A percentile compares a stretch with the other conserved stretches of the same genome.
phyloP scores from a whole-genome alignment of 2,888 invertebrate species.

The Lasioglossum villosulum region DNA sequence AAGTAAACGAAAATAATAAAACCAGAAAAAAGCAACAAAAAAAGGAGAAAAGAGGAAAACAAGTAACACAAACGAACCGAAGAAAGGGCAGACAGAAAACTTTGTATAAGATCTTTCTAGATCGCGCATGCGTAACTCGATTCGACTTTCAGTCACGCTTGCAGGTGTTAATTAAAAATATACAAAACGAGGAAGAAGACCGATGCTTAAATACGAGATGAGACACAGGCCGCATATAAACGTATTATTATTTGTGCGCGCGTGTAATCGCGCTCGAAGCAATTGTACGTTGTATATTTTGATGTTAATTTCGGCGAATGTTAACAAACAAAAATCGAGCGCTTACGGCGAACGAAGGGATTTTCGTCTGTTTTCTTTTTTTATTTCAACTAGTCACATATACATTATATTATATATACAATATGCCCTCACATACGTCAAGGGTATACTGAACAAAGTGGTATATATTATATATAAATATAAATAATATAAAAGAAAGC shows the following conservation, averaged over 20 bases:
- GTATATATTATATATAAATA: slow-evolving; percentile 61
- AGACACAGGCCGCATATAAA: slow-evolving; percentile 22
- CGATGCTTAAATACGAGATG: not conserved
- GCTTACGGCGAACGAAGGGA: slow-evolving; percentile 66
- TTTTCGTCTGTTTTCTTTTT: slow-evolving; percentile 58
- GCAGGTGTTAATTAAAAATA: slow-evolving; percentile 34
- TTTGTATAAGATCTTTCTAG: slow-evolving; percentile 27
- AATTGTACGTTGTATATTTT: slow-evolving; percentile 17
- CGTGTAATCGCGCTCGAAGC: slow-evolving; percentile 5
- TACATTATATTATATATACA: slow-evolving; percentile 35
- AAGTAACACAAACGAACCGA: not conserved
- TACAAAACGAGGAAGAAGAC: not conserved
- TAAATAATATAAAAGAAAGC: slow-evolving; percentile 47
- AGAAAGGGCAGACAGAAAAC: slow-evolving; percentile 8
- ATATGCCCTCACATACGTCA: slow-evolving; percentile 47
- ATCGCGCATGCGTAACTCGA: slow-evolving; percentile 37
- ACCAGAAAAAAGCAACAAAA: not conserved
- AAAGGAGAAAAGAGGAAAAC: not conserved
- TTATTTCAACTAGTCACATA: slow-evolving; percentile 78
- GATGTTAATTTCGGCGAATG: slow-evolving; percentile 10
- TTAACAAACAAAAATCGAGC: not conserved
- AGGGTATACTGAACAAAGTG: slow-evolving; percentile 62
- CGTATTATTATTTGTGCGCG: slow-evolving; percentile 28
- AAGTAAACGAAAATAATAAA: not conserved
- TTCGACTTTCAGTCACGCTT: slow-evolving; percentile 52